Evolutionary conservation across 2,113 vertebrate genomes (phyloP).

Genomic region (Sphyrna mokarran): DNA sequence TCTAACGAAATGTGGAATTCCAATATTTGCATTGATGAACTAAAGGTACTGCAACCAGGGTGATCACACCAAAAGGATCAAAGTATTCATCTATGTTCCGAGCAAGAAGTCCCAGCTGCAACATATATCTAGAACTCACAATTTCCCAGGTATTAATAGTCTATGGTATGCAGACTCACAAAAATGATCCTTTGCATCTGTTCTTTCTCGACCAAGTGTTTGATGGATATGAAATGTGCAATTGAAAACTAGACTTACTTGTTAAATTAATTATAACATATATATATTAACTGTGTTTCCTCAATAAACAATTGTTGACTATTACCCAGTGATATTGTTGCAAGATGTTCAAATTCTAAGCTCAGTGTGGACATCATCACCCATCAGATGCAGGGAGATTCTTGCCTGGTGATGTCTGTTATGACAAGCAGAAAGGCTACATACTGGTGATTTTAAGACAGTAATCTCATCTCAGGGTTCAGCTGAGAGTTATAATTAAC

Average conservation of each 20-base stretch:
- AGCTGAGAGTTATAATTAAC: constrained; percentile 1
- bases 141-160: not conserved
- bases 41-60: not conserved
- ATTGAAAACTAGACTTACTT: not conserved
- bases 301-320: not conserved
- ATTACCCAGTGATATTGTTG: not conserved
- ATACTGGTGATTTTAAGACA: not conserved
- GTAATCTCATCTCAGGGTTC: constrained; percentile 14
- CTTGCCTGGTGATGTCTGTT: not conserved
- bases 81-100: not conserved
- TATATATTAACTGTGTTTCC: not conserved
- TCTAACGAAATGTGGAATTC: not conserved
- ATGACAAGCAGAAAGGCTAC: not conserved
- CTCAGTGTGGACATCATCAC: not conserved
- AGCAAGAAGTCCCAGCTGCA: not conserved
- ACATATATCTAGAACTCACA: not conserved
- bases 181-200: not conserved
- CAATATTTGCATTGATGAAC: not conserved
- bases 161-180: not conserved
- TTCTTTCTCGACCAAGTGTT: not conserved
- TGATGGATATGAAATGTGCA: not conserved
- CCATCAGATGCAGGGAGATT: not conserved
- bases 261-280: not conserved
- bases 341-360: not conserved
- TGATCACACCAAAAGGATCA: not conserved